Conservation (phyloP, 2,797 vertebrate genomes). For the Labeo calbasu region DNA sequence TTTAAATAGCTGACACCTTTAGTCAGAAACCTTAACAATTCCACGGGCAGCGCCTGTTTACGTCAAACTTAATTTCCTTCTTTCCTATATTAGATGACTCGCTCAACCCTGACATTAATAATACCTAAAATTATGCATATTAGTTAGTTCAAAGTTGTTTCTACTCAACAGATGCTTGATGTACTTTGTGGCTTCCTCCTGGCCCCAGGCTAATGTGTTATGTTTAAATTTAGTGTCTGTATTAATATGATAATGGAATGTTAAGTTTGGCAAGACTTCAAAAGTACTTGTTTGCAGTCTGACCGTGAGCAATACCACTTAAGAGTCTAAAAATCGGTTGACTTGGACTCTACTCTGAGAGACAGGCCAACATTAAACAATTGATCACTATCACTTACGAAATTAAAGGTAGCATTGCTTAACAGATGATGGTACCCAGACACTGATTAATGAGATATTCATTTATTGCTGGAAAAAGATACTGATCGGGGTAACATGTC, state of each 20-base stretch:
- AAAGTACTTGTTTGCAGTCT: constrained; percentile 20
- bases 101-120: constrained; percentile 9
- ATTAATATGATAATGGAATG: constrained; percentile 42
- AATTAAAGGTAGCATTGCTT: constrained; percentile 30
- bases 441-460: constrained; percentile 9
- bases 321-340: background rate
- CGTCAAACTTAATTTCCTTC: background rate
- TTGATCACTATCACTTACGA: constrained; percentile 31
- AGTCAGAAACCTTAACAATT: background rate
- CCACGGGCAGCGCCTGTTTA: background rate
- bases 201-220: constrained; percentile 17
- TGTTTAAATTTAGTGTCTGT: constrained; percentile 42
- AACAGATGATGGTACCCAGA: constrained; percentile 7
- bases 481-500: background rate
- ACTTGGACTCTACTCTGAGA: background rate
- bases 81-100: constrained; percentile 14
- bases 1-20: background rate
- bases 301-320: background rate
- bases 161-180: constrained; percentile 17
- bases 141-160: constrained; percentile 48
- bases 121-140: constrained; percentile 27
- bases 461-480: background rate
- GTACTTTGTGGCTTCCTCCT: constrained; percentile 23
- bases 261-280: constrained; percentile 28
- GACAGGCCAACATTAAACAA: constrained; percentile 20